phyloP scores from a whole-genome alignment of 2,113 vertebrate species.

The Pitta sordida region DNA sequence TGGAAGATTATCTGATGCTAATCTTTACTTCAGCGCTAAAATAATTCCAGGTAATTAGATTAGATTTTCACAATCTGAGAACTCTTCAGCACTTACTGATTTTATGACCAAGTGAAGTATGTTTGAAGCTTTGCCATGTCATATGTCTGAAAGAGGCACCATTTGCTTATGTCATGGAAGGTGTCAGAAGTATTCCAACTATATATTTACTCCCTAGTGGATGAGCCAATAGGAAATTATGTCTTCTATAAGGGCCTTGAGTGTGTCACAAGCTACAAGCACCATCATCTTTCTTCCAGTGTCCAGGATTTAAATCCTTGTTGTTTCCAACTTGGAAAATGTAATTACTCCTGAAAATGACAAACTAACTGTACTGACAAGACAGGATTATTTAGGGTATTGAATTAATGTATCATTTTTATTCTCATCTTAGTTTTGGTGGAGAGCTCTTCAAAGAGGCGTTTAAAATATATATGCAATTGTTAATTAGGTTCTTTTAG shows the following conservation, averaged over 20 bases:
- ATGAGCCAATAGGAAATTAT: background rate
- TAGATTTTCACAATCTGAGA: background rate
- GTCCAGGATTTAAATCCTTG: background rate
- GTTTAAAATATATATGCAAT: background rate
- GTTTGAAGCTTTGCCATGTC: background rate
- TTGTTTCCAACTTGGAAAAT: background rate
- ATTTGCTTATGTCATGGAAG: background rate
- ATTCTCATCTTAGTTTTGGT: background rate
- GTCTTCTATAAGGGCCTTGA: background rate
- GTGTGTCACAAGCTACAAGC: background rate
- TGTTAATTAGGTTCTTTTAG: background rate
- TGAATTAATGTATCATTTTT: background rate
- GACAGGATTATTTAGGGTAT: background rate
- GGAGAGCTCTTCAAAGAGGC: background rate
- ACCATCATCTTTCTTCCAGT: background rate
- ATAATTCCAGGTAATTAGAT: background rate
- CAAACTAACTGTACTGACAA: background rate
- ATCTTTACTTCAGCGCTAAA: background rate
- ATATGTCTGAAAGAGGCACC: background rate
- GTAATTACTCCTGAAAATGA: background rate
- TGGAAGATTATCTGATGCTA: background rate
- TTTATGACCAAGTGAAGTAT: background rate
- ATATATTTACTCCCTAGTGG: background rate
- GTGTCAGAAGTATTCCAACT: background rate
- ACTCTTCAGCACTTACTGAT: background rate